Conservation (phyloP, 2,113 vertebrate genomes). For the Tauraco erythrolophus region DNA sequence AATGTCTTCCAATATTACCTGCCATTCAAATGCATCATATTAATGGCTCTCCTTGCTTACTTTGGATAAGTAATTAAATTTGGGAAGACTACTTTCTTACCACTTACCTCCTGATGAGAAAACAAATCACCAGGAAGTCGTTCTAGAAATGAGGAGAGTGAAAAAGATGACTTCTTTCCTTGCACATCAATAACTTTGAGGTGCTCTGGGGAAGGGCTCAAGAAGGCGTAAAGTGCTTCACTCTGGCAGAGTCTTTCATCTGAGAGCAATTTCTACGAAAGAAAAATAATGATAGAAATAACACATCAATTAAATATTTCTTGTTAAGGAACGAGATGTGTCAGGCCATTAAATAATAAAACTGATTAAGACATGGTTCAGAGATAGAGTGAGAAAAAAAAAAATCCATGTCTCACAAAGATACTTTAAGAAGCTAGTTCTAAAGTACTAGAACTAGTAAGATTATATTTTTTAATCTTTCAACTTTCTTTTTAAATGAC, state of each 20-base stretch:
- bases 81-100: neutral
- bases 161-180: constrained; percentile 93
- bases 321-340: neutral
- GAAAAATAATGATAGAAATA: constrained; percentile 12
- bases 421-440: neutral
- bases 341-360: neutral
- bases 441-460: neutral
- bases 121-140: constrained; percentile 96
- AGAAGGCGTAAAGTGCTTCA: constrained; percentile 96
- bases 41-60: neutral
- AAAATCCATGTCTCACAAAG: neutral
- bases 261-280: constrained; percentile 87
- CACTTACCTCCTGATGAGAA: constrained; percentile 93
- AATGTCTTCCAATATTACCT: neutral
- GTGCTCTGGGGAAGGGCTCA: constrained; percentile 96
- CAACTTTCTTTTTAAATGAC: neutral
- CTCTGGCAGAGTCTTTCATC: constrained; percentile 96
- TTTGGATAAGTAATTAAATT: neutral
- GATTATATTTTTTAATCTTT: neutral
- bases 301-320: neutral
- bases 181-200: constrained; percentile 94
- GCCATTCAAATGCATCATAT: neutral
- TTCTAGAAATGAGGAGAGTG: constrained; percentile 95
- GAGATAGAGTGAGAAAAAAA: neutral
- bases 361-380: neutral